Percentiles rank a stretch among this genome's conserved stretches.
Conservation (phyloP, 2,113 vertebrate genomes). For the Mastomys coucha region DNA sequence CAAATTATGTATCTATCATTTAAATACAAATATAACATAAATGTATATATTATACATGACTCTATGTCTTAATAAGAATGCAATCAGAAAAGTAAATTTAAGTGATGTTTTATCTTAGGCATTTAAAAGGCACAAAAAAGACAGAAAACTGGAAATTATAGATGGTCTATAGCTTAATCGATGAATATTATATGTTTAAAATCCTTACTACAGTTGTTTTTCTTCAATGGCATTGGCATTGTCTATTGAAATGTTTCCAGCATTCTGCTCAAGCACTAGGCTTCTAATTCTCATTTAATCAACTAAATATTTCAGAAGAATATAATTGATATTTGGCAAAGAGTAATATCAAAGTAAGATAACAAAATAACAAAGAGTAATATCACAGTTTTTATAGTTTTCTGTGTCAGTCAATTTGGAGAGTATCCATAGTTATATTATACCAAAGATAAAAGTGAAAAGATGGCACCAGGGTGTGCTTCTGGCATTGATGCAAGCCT, state of each 20-base stretch:
- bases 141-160: not conserved
- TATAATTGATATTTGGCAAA: not conserved
- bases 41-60: not conserved
- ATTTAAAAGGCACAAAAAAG: not conserved
- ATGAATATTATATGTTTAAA: conserved; percentile 58
- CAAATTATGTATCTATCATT: not conserved
- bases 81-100: conserved; percentile 43
- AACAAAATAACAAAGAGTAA: conserved; percentile 54
- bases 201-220: not conserved
- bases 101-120: not conserved
- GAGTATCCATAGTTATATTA: not conserved
- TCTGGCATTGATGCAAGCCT: not conserved
- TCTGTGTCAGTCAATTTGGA: not conserved
- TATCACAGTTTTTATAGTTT: conserved; percentile 13
- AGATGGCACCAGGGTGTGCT: not conserved
- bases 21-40: conserved; percentile 9
- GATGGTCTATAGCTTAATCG: not conserved
- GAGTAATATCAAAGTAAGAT: conserved; percentile 33
- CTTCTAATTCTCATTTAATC: conserved; percentile 18
- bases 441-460: not conserved
- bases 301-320: conserved; percentile 21
- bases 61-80: conserved; percentile 26
- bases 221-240: not conserved
- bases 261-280: not conserved
- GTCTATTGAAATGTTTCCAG: conserved; percentile 29